Conservation (phyloP, 2,888 invertebrate species). For the Malthinus seriepunctatus region DNA sequence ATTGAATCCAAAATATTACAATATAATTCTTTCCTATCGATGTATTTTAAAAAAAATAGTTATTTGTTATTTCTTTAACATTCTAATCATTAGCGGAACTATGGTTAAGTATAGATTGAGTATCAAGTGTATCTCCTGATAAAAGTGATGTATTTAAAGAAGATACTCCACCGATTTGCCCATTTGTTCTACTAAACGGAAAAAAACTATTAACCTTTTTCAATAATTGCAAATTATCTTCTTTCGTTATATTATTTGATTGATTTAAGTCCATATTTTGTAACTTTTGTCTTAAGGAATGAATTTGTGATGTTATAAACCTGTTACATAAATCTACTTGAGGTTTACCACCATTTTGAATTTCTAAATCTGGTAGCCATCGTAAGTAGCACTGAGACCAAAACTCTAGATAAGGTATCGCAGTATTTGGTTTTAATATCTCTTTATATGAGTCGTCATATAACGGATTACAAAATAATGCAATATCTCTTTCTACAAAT, state of each 20-base stretch:
- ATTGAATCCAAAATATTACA: background rate
- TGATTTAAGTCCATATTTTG: constrained; percentile 33
- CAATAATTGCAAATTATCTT: constrained; percentile 48
- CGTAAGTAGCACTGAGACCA: constrained; percentile 92
- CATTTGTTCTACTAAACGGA: constrained; percentile 54
- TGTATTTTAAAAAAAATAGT: background rate
- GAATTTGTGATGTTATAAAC: constrained; percentile 56
- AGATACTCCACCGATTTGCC: constrained; percentile 52
- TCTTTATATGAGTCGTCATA: constrained; percentile 57
- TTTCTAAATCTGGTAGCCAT: constrained; percentile 83
- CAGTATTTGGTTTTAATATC: constrained; percentile 57
- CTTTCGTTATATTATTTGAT: constrained; percentile 40
- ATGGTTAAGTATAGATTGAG: constrained; percentile 68
- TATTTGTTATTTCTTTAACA: background rate
- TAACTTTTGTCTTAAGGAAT: constrained; percentile 49
- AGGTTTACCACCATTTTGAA: constrained; percentile 69
- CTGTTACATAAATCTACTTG: constrained; percentile 61
- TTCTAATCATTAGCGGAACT: constrained; percentile 63
- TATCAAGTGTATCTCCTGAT: constrained; percentile 66
- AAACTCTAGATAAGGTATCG: constrained; percentile 65
- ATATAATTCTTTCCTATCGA: background rate
- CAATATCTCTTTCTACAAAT: constrained; percentile 78
- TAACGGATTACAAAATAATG: constrained; percentile 84
- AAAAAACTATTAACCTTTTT: constrained; percentile 55
- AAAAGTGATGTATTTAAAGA: constrained; percentile 64